phyloP scores from a whole-genome alignment of 2,797 vertebrate genomes.

The Orestias chungarensis region DNA sequence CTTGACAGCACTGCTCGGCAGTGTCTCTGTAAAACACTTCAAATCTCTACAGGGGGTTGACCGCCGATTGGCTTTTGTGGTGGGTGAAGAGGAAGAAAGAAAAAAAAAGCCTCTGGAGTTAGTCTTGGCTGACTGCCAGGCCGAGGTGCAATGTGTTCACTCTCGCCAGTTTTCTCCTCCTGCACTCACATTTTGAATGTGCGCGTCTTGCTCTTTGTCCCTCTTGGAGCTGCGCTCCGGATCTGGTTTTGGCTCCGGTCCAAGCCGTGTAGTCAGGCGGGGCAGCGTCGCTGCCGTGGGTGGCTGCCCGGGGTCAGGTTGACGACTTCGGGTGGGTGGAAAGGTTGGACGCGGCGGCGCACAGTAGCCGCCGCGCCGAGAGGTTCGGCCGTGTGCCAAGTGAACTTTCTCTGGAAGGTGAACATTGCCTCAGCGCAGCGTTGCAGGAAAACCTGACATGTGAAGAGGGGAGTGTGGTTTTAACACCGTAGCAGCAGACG shows the following conservation, averaged over 20 bases:
- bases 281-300: constrained; percentile 61
- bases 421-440: constrained; percentile 74
- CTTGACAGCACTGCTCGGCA: constrained; percentile 46
- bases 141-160: constrained; percentile 50
- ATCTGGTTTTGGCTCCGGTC: constrained; percentile 75
- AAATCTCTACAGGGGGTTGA: constrained; percentile 61
- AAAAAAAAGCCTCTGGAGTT: constrained; percentile 66
- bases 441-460: constrained; percentile 64
- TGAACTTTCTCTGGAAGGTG: constrained; percentile 73
- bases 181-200: constrained; percentile 46
- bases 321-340: constrained; percentile 68
- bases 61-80: constrained; percentile 72
- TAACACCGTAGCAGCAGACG: constrained; percentile 40
- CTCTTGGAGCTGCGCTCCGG: constrained; percentile 61
- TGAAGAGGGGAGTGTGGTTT: constrained; percentile 54
- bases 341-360: constrained; percentile 66
- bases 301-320: constrained; percentile 66
- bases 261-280: constrained; percentile 65
- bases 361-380: constrained; percentile 63
- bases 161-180: constrained; percentile 44
- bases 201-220: constrained; percentile 43
- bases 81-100: not conserved
- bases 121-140: constrained; percentile 76
- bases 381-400: constrained; percentile 72
- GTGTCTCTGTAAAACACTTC: constrained; percentile 62